Percentiles rank a stretch among this genome's conserved stretches.
Conservation (phyloP, 1,140 invertebrate species). For the Drosophila sp. region DNA sequence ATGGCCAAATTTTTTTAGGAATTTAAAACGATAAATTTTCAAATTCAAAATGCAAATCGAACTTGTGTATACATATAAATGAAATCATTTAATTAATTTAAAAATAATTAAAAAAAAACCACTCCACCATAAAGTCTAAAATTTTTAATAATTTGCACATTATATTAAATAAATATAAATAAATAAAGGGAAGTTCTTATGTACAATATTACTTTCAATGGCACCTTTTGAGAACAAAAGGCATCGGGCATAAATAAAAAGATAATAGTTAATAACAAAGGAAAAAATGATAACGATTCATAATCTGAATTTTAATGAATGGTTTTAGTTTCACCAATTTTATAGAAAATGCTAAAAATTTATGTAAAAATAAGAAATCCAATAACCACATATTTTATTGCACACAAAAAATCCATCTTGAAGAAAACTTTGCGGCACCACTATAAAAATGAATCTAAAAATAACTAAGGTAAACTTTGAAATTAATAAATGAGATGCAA, state of each 20-base stretch:
- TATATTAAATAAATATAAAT: constrained; percentile 40
- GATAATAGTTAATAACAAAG: constrained; percentile 70
- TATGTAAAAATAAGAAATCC: constrained; percentile 45
- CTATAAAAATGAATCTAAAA: constrained; percentile 12
- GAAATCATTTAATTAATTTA: constrained; percentile 60
- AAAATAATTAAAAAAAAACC: constrained; percentile 34
- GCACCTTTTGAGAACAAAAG: constrained; percentile 65
- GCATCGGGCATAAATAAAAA: constrained; percentile 42
- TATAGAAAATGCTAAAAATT: constrained; percentile 33
- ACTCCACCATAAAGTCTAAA: constrained; percentile 34
- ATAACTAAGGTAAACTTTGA: constrained; percentile 11
- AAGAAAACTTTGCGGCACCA: constrained; percentile 67
- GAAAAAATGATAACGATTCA: constrained; percentile 50
- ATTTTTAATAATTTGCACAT: constrained; percentile 73
- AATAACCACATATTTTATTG: constrained; percentile 68
- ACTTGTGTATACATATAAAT: constrained; percentile 56
- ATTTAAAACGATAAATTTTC: constrained; percentile 63
- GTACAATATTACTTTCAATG: constrained; percentile 62
- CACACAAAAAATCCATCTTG: constrained; percentile 58
- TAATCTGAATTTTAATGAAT: constrained; percentile 54
- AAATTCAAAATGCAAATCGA: constrained; percentile 47
- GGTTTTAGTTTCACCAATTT: constrained; percentile 73
- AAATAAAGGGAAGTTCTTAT: constrained; percentile 30
- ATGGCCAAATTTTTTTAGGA: constrained; percentile 84
- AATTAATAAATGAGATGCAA: constrained; percentile 54